These are phyloP conservation scores for Melanaphis sacchari DNA, from an alignment of 1,140 invertebrate species.

Conservation along the genomic window DNA sequence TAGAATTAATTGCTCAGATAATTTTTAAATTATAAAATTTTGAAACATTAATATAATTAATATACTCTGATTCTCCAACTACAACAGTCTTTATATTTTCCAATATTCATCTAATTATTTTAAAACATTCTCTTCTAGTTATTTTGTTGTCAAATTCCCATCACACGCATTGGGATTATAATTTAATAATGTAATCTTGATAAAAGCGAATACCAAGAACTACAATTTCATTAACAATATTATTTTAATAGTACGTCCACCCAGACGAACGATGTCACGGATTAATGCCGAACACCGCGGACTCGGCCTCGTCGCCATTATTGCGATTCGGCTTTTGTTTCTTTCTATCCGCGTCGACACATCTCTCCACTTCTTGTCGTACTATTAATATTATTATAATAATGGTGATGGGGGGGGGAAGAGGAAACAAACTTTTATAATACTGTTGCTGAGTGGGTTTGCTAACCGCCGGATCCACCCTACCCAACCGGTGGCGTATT, in stretches of 20 bases:
- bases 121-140: not conserved
- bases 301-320: not conserved
- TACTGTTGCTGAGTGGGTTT: not conserved
- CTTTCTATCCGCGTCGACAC: not conserved
- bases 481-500: not conserved
- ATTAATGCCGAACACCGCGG: not conserved
- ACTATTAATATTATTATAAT: not conserved
- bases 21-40: too few species aligned
- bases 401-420: not conserved
- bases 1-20: too few species aligned
- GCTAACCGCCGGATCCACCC: not conserved
- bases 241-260: not conserved
- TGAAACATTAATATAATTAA: too few species aligned
- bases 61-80: too few species aligned
- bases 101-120: too few species aligned
- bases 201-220: not conserved
- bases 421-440: not conserved
- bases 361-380: not conserved
- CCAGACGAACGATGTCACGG: not conserved
- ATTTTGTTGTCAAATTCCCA: not conserved
- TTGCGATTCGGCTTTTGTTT: not conserved
- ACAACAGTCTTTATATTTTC: too few species aligned
- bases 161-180: not conserved
- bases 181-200: not conserved
- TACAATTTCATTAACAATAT: conserved; percentile 17